Conservation (phyloP, 2,797 vertebrate species). For the Myotis myotis region DNA sequence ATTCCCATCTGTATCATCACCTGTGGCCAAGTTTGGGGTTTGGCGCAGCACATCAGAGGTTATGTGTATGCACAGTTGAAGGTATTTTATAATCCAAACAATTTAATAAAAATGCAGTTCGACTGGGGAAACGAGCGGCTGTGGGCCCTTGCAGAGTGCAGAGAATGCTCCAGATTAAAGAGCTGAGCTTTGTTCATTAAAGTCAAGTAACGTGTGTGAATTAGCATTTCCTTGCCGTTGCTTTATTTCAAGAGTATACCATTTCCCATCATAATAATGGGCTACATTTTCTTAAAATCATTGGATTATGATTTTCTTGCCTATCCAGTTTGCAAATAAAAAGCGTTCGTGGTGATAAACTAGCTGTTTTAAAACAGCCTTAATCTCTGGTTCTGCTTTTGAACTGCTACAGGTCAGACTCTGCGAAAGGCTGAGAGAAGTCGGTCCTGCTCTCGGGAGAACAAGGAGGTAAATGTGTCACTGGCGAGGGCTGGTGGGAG, state of each 20-base stretch:
- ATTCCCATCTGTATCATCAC: conserved; percentile 38
- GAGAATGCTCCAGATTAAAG: conserved; percentile 74
- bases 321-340: conserved; percentile 74
- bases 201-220: conserved; percentile 57
- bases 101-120: conserved; percentile 76
- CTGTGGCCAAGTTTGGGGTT: not conserved
- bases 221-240: conserved; percentile 62
- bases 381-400: conserved; percentile 27
- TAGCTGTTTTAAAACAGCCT: conserved; percentile 3
- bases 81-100: conserved; percentile 70
- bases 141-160: conserved; percentile 57
- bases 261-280: conserved; percentile 73
- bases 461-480: conserved; percentile 62
- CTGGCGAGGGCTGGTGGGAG: not conserved
- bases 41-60: not conserved
- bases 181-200: conserved; percentile 63
- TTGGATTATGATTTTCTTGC: conserved; percentile 67
- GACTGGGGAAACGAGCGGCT: conserved; percentile 52
- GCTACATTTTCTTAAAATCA: conserved; percentile 74
- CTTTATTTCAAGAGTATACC: conserved; percentile 59
- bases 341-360: conserved; percentile 58
- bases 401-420: conserved; percentile 72
- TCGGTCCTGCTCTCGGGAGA: conserved; percentile 59
- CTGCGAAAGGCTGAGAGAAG: conserved; percentile 67
- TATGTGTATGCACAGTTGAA: not conserved